These are phyloP conservation scores for Agrochola circellaris DNA, from an alignment of 2,888 invertebrate species.

Conservation along the genomic window DNA sequence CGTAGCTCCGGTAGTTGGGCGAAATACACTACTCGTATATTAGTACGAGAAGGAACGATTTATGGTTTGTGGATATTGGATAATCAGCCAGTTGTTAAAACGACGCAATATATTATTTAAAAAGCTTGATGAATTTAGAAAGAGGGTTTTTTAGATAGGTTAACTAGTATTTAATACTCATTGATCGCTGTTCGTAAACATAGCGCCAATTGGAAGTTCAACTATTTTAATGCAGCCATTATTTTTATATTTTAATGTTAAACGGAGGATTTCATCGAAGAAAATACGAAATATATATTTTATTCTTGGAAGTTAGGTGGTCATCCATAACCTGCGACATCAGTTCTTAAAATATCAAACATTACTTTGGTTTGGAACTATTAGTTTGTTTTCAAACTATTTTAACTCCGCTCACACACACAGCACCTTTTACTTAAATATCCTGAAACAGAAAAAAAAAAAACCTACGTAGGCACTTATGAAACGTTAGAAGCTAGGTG, in stretches of 20 bases:
- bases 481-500: too few relatives aligned
- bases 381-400: neutral
- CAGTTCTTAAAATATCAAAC: neutral
- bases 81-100: conserved; percentile 7
- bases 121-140: too few relatives aligned
- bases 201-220: neutral
- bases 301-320: neutral
- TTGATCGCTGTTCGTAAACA: neutral
- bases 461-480: too few relatives aligned
- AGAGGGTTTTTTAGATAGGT: neutral
- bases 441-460: too few relatives aligned
- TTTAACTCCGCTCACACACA: neutral
- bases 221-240: neutral
- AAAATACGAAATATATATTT: too few relatives aligned
- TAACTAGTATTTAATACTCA: neutral
- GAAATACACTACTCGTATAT: conserved; percentile 57
- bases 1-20: conserved; percentile 48
- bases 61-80: conserved; percentile 28
- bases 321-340: neutral
- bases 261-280: neutral
- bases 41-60: conserved; percentile 39
- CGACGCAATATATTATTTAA: neutral
- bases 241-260: neutral
- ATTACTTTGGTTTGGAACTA: neutral
- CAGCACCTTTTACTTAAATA: neutral